Base-by-base conservation (phyloP, 2,113 vertebrate genomes). In the Pampusana beccarii region DNA sequence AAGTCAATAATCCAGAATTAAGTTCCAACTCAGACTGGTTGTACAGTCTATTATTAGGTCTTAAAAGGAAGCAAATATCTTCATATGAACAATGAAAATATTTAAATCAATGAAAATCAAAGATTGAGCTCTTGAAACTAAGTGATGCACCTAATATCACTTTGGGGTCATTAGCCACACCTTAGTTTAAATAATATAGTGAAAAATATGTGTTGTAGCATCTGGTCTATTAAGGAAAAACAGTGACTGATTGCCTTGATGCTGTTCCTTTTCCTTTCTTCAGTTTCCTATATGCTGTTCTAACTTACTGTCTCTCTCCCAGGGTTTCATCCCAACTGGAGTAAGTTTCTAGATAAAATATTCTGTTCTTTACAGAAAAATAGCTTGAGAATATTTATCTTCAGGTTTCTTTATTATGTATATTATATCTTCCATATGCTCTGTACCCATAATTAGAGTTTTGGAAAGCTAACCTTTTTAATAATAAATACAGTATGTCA, bases 401-500 rank as follows among this genome's bases (percentile, higher is more conserved):
- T 73, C 66, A 61, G 1, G 6, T 67, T 86, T 70, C 13, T 9
- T 58, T 93, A 38, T 8, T 58, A 10, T 51, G 16, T n/a, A 5
- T 65, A 25, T 60, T 57, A 20, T 33, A 62, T 60, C 12, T 69
- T 91, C 28, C 42, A 51, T 64, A 67, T 72, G 24, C 5, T 83
- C 16, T 85, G 9, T 65, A 78, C 2, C 8, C 60, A 38, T 46
- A 85, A 80, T 50, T 86, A 80, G 20, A 71, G 14, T 73, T 90
- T 85, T 90, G 36, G 62, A 92, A 92, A 83, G n/a, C 9, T 73
- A 91, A 88, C 12, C 7, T 50, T 79, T 95, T 80, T 33, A 88
- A 87, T 83, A 95, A 86, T 81, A 88, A 89, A 91, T 83, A 80
- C 14, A 70, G 9, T 61, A 78, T 78, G 44, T 62, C 86, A 93